These are phyloP conservation scores for Tachuris rubrigastra DNA, from an alignment of 2,113 vertebrate species.

Conservation along the genomic window DNA sequence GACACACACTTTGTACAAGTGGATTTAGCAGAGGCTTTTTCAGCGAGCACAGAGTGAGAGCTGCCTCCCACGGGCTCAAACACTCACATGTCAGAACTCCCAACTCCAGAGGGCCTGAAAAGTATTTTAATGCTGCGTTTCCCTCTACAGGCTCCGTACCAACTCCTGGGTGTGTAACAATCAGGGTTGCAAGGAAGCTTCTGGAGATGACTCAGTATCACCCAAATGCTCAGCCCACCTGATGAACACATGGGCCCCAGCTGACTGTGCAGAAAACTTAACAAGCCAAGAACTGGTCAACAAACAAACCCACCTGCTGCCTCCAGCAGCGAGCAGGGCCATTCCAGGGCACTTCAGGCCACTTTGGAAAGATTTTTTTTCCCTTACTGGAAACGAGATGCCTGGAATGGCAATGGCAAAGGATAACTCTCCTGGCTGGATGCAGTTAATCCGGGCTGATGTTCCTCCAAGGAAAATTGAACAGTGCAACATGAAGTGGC, in stretches of 20 bases:
- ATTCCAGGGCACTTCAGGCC: background rate
- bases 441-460: background rate
- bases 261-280: background rate
- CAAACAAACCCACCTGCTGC: constrained; percentile 34
- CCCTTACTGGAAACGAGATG: background rate
- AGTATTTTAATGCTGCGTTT: background rate
- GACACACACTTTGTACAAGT: background rate
- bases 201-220: background rate
- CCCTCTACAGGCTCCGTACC: background rate
- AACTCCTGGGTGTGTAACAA: background rate
- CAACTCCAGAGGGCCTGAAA: background rate
- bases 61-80: background rate
- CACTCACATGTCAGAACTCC: background rate
- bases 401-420: background rate
- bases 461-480: background rate
- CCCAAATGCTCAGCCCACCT: background rate
- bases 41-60: background rate
- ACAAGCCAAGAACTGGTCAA: background rate
- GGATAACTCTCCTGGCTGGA: background rate
- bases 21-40: background rate
- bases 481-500: background rate
- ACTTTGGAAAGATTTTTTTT: background rate
- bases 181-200: background rate
- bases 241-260: background rate
- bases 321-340: background rate